Conservation (phyloP, 1,140 invertebrate genomes). For the Cydia strobilella region DNA sequence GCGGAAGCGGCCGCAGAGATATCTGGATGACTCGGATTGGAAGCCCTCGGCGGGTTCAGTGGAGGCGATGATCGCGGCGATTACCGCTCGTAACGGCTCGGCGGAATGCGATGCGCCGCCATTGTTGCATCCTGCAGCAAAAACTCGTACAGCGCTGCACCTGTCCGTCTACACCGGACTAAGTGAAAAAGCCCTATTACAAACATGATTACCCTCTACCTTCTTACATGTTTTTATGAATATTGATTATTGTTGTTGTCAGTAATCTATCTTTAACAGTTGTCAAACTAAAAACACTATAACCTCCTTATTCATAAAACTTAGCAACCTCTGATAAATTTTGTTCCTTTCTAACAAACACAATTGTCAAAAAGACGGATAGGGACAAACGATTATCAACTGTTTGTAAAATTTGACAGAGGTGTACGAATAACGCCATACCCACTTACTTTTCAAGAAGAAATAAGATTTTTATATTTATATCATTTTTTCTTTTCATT, state of each 20-base stretch:
- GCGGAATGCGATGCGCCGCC: slow-evolving; percentile 63
- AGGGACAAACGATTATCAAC: no score
- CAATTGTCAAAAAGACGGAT: no score
- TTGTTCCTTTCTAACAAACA: no score
- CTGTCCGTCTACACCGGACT: slow-evolving; percentile 33
- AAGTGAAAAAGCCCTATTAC: not conserved
- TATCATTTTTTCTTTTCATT: no score
- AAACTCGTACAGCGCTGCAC: slow-evolving; percentile 54
- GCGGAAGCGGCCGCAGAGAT: slow-evolving; percentile 4
- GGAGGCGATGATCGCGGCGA: slow-evolving; percentile 49
- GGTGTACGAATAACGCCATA: no score
- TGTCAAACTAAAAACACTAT: no score
- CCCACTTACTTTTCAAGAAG: no score
- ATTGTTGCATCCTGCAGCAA: slow-evolving; percentile 65
- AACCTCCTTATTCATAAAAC: no score
- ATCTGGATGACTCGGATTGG: slow-evolving; percentile 29
- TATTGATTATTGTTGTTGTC: not conserved
- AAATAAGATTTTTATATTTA: no score
- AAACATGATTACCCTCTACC: not conserved
- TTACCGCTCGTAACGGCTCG: slow-evolving; percentile 66
- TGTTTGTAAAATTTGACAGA: no score
- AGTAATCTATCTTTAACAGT: no score
- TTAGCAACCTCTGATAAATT: no score
- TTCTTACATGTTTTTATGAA: not conserved
- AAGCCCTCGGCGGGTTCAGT: slow-evolving; percentile 37